A percentile compares a stretch with the other conserved stretches of the same genome.
Conservation (phyloP, 2,113 vertebrate species). For the Onychostruthus taczanowskii region DNA sequence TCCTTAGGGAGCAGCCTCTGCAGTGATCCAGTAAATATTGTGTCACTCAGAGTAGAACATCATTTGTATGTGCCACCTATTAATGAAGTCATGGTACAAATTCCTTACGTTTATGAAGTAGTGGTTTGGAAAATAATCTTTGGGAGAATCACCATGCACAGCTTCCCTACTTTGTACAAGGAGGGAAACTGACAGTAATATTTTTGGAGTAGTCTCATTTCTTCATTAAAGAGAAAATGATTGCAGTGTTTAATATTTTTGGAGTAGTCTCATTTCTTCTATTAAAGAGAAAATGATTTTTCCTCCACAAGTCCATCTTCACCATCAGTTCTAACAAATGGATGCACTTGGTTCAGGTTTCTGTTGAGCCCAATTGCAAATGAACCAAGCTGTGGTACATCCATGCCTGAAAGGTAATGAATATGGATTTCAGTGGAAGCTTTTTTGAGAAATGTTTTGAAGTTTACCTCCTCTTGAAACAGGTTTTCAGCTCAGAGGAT, state of each 20-base stretch:
- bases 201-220: not conserved
- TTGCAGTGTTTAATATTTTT: not conserved
- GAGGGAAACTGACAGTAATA: not conserved
- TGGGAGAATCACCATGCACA: not conserved
- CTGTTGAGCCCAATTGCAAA: not conserved
- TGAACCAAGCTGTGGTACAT: not conserved
- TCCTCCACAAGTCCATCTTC: not conserved
- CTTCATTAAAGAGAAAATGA: not conserved
- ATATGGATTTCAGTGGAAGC: not conserved
- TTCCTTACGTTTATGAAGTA: not conserved
- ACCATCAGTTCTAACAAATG: not conserved
- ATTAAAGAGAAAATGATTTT: not conserved
- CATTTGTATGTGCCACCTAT: not conserved
- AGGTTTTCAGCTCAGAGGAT: conserved; percentile 15
- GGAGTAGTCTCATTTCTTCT: not conserved
- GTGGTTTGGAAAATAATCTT: not conserved
- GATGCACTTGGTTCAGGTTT: not conserved
- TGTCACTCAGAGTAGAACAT: not conserved
- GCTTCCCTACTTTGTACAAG: not conserved
- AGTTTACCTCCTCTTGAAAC: conserved; percentile 34
- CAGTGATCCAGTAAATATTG: not conserved
- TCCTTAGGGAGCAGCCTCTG: not conserved
- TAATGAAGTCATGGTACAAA: not conserved
- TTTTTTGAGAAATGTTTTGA: not conserved
- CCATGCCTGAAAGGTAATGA: not conserved